These are phyloP conservation scores for Onthophagus taurus DNA, from an alignment of 1,140 invertebrate species.

Conservation along the genomic window DNA sequence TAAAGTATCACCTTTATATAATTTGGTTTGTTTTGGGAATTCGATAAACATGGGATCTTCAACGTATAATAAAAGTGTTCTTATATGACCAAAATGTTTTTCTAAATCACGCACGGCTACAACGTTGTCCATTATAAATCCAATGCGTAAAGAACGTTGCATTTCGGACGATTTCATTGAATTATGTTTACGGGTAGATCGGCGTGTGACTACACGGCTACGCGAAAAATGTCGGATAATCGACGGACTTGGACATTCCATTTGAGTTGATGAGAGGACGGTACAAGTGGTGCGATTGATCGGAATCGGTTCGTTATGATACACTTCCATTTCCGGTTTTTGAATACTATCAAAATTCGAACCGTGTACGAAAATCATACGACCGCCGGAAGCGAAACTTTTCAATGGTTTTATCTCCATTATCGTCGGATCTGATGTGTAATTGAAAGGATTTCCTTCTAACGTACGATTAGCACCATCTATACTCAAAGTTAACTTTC, in stretches of 20 bases:
- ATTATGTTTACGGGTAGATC: constrained; percentile 34
- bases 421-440: constrained; percentile 87
- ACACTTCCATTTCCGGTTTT: constrained; percentile 78
- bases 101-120: constrained; percentile 78
- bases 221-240: constrained; percentile 46
- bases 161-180: no score
- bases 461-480: constrained; percentile 74
- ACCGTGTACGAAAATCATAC: constrained; percentile 87
- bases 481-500: constrained; percentile 63
- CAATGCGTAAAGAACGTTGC: no score
- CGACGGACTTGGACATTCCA: constrained; percentile 91
- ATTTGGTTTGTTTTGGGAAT: constrained; percentile 76
- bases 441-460: constrained; percentile 66
- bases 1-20: constrained; percentile 88
- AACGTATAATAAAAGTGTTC: constrained; percentile 75
- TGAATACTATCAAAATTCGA: constrained; percentile 86
- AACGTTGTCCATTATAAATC: constrained; percentile 95
- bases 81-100: constrained; percentile 71
- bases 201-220: constrained; percentile 20
- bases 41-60: constrained; percentile 86
- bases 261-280: constrained; percentile 79
- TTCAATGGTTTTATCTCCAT: constrained; percentile 83
- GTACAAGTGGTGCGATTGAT: constrained; percentile 76
- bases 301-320: constrained; percentile 54
- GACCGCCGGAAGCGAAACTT: constrained; percentile 84